These are phyloP conservation scores for Prinia subflava DNA, from an alignment of 2,113 vertebrate species.

Conservation along the genomic window DNA sequence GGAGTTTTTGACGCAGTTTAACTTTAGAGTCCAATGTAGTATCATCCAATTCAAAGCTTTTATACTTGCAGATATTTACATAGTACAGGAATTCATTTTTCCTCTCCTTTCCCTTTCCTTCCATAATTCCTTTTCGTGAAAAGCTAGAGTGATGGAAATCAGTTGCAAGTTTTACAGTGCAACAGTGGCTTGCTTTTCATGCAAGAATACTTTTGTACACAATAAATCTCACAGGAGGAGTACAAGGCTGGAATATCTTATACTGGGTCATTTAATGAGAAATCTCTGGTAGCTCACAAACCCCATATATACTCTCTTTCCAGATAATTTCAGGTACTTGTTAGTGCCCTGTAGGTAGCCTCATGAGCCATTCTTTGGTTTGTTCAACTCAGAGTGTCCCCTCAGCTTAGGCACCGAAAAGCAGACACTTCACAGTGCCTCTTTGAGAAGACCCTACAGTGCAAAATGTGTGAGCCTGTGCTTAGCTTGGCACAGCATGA, in stretches of 20 bases:
- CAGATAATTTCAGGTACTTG: neutral
- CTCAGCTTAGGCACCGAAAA: neutral
- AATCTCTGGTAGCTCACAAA: neutral
- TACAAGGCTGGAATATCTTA: neutral
- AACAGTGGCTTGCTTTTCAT: neutral
- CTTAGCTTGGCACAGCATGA: fast-evolving
- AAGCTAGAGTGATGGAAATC: neutral
- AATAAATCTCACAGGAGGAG: neutral
- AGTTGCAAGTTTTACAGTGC: neutral
- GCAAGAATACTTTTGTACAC: neutral
- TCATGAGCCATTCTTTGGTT: neutral
- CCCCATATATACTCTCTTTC: neutral
- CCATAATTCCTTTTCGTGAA: neutral
- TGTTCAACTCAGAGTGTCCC: neutral
- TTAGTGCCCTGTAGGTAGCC: neutral
- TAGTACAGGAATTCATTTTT: neutral
- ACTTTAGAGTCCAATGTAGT: neutral
- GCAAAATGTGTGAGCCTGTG: neutral
- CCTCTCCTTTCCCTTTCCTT: neutral
- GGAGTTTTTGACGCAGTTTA: neutral
- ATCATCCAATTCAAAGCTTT: neutral
- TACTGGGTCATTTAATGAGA: neutral
- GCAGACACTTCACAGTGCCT: neutral
- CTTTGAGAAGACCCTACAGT: neutral
- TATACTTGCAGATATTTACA: neutral